Percentiles rank a stretch among this genome's conserved stretches.
These are phyloP conservation scores for Hozukius guyotensis DNA, from an alignment of 2,797 vertebrate genomes.

Conservation along the genomic window DNA sequence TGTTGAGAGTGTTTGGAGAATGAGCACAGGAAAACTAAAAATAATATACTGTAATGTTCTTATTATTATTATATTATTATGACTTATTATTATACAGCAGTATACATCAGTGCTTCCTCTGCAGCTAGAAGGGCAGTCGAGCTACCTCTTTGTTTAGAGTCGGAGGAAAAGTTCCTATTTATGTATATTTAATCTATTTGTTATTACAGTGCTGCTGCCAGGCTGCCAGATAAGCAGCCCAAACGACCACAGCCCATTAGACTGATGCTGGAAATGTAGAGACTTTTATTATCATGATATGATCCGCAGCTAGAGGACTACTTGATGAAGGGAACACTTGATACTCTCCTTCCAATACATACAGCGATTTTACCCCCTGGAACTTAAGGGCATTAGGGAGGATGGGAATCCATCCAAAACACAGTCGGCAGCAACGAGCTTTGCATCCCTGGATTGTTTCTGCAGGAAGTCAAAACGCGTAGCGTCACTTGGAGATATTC, in stretches of 20 bases:
- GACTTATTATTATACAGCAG: not conserved
- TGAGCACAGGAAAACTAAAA: too few species aligned
- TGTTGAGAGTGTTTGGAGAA: not conserved
- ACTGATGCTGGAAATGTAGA: not conserved
- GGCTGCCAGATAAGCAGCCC: not conserved
- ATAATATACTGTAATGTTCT: too few species aligned
- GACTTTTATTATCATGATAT: not conserved
- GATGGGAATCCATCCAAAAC: not conserved
- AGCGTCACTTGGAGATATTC: not conserved
- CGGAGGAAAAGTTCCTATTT: not conserved
- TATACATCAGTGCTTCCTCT: not conserved
- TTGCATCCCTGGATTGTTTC: not conserved
- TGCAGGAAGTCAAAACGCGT: not conserved
- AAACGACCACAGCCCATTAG: not conserved
- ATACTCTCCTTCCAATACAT: not conserved
- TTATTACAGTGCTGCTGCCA: not conserved
- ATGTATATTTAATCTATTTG: not conserved
- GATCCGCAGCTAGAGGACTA: not conserved
- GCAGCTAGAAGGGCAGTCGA: not conserved
- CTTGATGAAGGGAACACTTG: not conserved
- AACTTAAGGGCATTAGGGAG: too few species aligned
- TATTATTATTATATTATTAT: too few species aligned
- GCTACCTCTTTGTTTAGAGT: not conserved
- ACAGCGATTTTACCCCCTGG: not conserved
- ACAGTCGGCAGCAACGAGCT: not conserved